phyloP scores from a whole-genome alignment of 1,140 invertebrate species.

The Drosophila busckii region DNA sequence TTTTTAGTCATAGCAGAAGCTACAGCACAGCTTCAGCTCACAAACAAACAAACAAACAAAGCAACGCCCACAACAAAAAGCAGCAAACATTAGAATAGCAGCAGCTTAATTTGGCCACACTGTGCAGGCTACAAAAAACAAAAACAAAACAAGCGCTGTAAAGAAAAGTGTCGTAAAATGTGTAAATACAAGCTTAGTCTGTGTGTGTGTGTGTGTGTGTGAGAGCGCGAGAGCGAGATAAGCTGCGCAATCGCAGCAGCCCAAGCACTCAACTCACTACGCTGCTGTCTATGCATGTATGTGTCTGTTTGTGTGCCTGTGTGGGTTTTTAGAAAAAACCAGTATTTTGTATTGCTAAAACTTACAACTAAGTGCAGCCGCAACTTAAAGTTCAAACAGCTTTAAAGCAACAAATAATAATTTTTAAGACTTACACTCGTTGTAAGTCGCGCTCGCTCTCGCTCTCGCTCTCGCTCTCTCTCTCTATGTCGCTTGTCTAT shows the following conservation, averaged over 20 bases:
- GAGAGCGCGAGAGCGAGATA: background rate
- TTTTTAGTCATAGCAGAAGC: constrained; percentile 75
- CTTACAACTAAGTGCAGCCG: constrained; percentile 31
- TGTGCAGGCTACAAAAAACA: background rate
- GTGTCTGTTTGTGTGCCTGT: constrained; percentile 30
- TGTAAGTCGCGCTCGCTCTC: no score
- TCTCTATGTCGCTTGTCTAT: no score
- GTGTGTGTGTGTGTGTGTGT: constrained; percentile 7
- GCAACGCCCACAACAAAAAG: constrained; percentile 32
- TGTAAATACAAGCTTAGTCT: constrained; percentile 28
- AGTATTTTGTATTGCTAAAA: constrained; percentile 57
- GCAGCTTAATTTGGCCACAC: constrained; percentile 20
- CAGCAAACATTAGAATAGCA: constrained; percentile 8
- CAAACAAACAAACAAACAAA: constrained; percentile 26
- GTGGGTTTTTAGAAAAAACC: constrained; percentile 65
- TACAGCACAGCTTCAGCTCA: no score
- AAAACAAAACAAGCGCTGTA: background rate
- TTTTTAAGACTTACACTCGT: no score
- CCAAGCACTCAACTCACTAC: constrained; percentile 16
- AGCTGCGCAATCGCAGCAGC: constrained; percentile 58
- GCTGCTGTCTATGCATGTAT: background rate
- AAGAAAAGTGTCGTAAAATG: constrained; percentile 34
- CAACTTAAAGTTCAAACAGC: constrained; percentile 62
- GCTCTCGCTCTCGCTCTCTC: no score
- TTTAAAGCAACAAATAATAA: constrained; percentile 13